Conservation (phyloP, 1,140 invertebrate species). For the Magallana ariakensis region DNA sequence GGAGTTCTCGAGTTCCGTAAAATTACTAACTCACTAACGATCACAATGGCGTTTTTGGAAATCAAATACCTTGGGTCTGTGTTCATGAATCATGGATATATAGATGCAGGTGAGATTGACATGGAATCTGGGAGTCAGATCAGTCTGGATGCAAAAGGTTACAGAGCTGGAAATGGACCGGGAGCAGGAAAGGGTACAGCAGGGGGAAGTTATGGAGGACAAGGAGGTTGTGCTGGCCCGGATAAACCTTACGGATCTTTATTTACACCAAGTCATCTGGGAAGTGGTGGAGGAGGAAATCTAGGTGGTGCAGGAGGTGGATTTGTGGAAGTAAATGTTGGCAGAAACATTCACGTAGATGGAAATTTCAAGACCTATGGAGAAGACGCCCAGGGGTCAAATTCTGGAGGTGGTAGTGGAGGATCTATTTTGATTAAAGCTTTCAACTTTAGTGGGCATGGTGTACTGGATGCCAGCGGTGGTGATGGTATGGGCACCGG, state of each 20-base stretch:
- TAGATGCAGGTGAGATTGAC: constrained; percentile 69
- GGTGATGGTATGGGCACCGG: constrained; percentile 62
- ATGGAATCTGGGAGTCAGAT: constrained; percentile 67
- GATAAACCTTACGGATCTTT: constrained; percentile 67
- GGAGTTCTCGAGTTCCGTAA: constrained; percentile 65
- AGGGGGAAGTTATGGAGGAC: constrained; percentile 71
- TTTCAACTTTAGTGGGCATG: constrained; percentile 71
- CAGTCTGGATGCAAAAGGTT: constrained; percentile 64
- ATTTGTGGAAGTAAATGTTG: constrained; percentile 66
- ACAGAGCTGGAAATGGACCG: constrained; percentile 54
- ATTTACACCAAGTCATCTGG: constrained; percentile 66
- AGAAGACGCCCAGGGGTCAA: constrained; percentile 43
- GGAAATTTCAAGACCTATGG: constrained; percentile 64
- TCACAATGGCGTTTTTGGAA: constrained; percentile 69
- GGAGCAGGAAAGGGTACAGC: constrained; percentile 55
- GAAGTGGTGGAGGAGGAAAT: constrained; percentile 68
- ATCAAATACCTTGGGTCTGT: constrained; percentile 67
- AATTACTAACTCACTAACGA: constrained; percentile 63
- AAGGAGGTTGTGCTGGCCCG: constrained; percentile 57
- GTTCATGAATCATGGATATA: constrained; percentile 70
- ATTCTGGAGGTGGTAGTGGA: constrained; percentile 69
- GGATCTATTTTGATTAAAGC: constrained; percentile 69
- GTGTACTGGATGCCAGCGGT: constrained; percentile 66
- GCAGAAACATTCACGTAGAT: constrained; percentile 66
- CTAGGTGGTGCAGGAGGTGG: constrained; percentile 68